These are phyloP conservation scores for Nibea albiflora DNA, from an alignment of 2,113 vertebrate genomes.

Conservation along the genomic window DNA sequence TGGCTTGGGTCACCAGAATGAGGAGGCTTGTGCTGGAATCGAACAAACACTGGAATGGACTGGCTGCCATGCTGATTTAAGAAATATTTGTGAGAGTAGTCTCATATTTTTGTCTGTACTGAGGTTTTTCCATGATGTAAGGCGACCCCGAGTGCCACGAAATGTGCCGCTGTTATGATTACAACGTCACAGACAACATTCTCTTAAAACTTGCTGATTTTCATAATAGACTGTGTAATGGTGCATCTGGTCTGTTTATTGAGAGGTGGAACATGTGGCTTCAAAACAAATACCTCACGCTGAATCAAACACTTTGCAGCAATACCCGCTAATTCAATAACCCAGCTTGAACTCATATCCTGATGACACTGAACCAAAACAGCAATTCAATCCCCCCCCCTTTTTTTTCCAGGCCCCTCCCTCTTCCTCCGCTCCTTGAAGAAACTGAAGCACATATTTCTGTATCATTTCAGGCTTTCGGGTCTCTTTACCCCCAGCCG, in stretches of 20 bases:
- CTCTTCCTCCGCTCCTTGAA: slow-evolving; percentile 36
- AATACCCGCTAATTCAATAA: slow-evolving; percentile 48
- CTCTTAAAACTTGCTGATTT: slow-evolving; percentile 11
- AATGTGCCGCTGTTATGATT: too few relatives aligned
- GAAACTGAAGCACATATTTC: slow-evolving; percentile 49
- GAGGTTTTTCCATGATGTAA: too few relatives aligned
- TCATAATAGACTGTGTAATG: slow-evolving; percentile 1
- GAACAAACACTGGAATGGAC: too few relatives aligned
- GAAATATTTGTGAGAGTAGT: too few relatives aligned
- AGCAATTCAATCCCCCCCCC: slow-evolving; percentile 38
- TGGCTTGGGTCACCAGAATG: too few relatives aligned
- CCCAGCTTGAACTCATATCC: slow-evolving; percentile 52
- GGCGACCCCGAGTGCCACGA: too few relatives aligned
- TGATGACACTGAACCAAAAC: slow-evolving; percentile 56
- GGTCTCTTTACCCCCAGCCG: slow-evolving; percentile 66
- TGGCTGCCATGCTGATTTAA: too few relatives aligned
- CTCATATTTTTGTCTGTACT: too few relatives aligned
- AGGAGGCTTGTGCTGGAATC: too few relatives aligned
- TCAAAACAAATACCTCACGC: slow-evolving; percentile 4
- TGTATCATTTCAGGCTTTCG: slow-evolving; percentile 47
- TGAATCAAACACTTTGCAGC: slow-evolving; percentile 39
- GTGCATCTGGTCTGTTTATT: slow-evolving; percentile 15
- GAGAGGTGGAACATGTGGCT: slow-evolving; percentile 16
- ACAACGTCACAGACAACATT: background rate
- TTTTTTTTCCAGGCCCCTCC: slow-evolving; percentile 5